These are phyloP conservation scores for Tillus elongatus DNA, from an alignment of 2,888 invertebrate species.

Conservation along the genomic window DNA sequence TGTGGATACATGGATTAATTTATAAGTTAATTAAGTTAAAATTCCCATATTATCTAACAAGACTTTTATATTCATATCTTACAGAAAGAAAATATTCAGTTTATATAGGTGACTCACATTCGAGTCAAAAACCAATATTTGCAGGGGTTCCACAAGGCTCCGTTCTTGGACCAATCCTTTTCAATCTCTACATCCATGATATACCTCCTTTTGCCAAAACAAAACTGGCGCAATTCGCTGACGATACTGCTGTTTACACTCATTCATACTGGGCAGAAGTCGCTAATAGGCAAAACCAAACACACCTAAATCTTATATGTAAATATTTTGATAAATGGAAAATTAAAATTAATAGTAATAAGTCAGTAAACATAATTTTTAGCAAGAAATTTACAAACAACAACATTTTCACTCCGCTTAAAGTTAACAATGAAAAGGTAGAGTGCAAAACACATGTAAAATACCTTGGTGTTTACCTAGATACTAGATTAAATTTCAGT, in stretches of 20 bases:
- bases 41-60: constrained; percentile 20
- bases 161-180: constrained; percentile 12
- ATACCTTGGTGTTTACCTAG: constrained; percentile 9
- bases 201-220: constrained; percentile 1
- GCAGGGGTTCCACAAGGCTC: constrained; percentile 22
- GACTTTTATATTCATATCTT: constrained; percentile 23
- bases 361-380: constrained; percentile 9
- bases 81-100: constrained; percentile 21
- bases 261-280: background rate
- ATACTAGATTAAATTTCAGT: constrained; percentile 6
- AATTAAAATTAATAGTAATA: constrained; percentile 8
- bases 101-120: constrained; percentile 14
- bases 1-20: constrained; percentile 28
- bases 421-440: constrained; percentile 4
- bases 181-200: constrained; percentile 6
- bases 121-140: constrained; percentile 9
- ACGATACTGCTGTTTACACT: constrained; percentile 9
- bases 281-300: constrained; percentile 8
- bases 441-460: constrained; percentile 6
- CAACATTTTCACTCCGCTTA: no score
- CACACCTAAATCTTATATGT: constrained; percentile 6
- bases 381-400: constrained; percentile 8
- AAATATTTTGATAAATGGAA: constrained; percentile 7
- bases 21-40: constrained; percentile 25
- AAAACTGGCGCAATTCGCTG: constrained; percentile 6